Evolutionary conservation across 2,888 invertebrate genomes (phyloP).

Genomic region (Kryphioiulus occultus): DNA sequence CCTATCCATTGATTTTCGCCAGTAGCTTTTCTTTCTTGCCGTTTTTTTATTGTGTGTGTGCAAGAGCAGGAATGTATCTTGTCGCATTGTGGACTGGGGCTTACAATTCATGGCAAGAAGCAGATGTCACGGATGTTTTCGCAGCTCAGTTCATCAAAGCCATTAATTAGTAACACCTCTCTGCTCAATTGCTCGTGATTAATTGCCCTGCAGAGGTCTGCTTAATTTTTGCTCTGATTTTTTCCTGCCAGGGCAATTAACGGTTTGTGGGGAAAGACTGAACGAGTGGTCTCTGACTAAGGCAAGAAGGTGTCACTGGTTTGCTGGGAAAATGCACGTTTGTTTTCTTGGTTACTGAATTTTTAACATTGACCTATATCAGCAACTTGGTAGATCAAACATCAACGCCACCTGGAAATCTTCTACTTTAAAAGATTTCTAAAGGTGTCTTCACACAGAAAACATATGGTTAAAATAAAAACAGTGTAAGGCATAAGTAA

Average conservation of each 20-base stretch:
- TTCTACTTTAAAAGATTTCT: no score
- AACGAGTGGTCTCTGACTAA: no score
- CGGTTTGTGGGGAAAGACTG: not conserved
- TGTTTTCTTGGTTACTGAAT: no score
- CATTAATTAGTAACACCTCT: not conserved
- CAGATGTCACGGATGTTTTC: not conserved
- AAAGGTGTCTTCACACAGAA: no score
- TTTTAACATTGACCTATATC: no score
- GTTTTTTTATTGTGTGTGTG: not conserved
- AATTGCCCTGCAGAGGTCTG: not conserved
- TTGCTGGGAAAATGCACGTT: no score
- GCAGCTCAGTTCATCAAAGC: not conserved
- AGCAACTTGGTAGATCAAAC: no score
- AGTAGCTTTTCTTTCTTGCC: not conserved
- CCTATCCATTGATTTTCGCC: not conserved
- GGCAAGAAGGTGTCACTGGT: no score
- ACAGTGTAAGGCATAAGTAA: no score
- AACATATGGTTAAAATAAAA: no score
- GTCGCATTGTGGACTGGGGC: not conserved
- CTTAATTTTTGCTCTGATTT: slow-evolving; percentile 7
- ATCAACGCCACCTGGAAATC: no score
- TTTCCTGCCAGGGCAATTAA: not conserved
- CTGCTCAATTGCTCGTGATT: not conserved
- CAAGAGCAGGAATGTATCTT: not conserved
- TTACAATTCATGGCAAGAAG: not conserved